These are phyloP conservation scores for Balaenoptera acutorostrata DNA, from an alignment of 2,113 vertebrate species.

Conservation along the genomic window DNA sequence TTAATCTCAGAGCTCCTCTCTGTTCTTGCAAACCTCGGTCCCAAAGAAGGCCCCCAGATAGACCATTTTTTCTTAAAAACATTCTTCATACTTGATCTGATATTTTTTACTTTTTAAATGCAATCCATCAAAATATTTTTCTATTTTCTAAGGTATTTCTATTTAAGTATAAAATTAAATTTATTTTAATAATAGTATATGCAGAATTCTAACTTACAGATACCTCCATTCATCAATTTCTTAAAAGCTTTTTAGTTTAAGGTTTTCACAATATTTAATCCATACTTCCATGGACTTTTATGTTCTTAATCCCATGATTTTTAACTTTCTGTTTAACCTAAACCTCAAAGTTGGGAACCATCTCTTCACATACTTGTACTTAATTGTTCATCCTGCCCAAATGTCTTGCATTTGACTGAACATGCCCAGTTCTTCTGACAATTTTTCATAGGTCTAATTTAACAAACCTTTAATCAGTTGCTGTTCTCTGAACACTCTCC, in stretches of 20 bases:
- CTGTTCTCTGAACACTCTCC: slow-evolving; percentile 52
- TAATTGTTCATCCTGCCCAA: slow-evolving; percentile 8
- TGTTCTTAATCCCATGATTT: slow-evolving; percentile 34
- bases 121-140: neutral
- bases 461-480: slow-evolving; percentile 49
- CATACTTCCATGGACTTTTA: neutral
- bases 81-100: neutral
- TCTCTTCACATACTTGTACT: slow-evolving; percentile 2
- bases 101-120: slow-evolving; percentile 25
- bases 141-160: slow-evolving; percentile 11
- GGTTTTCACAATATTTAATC: neutral
- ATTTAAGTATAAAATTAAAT: slow-evolving; percentile 9
- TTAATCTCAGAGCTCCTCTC: neutral
- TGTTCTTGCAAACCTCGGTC: neutral
- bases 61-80: neutral
- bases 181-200: neutral
- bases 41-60: neutral
- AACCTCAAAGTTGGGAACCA: slow-evolving; percentile 4
- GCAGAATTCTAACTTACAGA: neutral
- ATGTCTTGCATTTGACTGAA: slow-evolving; percentile 29
- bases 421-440: slow-evolving; percentile 35
- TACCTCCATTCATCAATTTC: neutral
- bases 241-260: neutral
- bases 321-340: slow-evolving; percentile 36
- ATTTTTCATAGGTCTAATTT: slow-evolving; percentile 35